phyloP scores from a whole-genome alignment of 2,113 vertebrate genomes.

The Anguilla japonica region DNA sequence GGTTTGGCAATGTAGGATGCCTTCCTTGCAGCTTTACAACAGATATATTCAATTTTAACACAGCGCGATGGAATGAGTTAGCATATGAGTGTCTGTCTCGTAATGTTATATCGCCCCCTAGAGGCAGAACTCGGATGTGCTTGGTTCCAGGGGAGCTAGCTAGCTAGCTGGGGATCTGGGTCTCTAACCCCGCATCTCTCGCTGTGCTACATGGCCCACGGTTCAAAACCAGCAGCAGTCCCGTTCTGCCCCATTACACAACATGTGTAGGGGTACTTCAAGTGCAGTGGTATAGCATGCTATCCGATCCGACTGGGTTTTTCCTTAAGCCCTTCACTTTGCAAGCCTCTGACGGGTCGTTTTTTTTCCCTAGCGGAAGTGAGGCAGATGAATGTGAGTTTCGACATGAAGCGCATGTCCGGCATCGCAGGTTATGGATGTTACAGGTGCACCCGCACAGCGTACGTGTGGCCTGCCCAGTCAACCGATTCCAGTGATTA shows the following conservation, averaged over 20 bases:
- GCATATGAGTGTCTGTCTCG: not conserved
- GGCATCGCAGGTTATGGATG: too few relatives aligned
- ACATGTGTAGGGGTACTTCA: not conserved
- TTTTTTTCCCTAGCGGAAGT: too few relatives aligned
- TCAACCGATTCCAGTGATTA: not conserved
- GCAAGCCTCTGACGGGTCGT: too few relatives aligned
- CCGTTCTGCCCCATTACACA: not conserved
- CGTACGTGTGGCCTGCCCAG: too few relatives aligned
- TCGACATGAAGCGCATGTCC: too few relatives aligned
- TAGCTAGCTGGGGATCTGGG: not conserved
- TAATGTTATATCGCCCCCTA: not conserved
- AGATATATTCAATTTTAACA: not conserved
- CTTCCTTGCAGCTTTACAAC: not conserved
- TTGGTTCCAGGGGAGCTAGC: not conserved
- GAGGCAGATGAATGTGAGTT: too few relatives aligned
- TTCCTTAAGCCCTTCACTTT: too few relatives aligned
- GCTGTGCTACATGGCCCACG: not conserved
- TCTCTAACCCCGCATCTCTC: not conserved
- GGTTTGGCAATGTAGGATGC: not conserved
- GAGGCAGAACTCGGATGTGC: not conserved
- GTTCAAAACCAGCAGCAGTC: not conserved
- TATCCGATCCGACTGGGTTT: too few relatives aligned
- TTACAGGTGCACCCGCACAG: too few relatives aligned
- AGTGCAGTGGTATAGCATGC: too few relatives aligned
- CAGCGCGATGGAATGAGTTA: too few relatives aligned